A percentile compares a stretch with the other conserved stretches of the same genome.
Evolutionary conservation across 1,140 invertebrate species (phyloP).

Genomic region (Halesus radiatus): DNA sequence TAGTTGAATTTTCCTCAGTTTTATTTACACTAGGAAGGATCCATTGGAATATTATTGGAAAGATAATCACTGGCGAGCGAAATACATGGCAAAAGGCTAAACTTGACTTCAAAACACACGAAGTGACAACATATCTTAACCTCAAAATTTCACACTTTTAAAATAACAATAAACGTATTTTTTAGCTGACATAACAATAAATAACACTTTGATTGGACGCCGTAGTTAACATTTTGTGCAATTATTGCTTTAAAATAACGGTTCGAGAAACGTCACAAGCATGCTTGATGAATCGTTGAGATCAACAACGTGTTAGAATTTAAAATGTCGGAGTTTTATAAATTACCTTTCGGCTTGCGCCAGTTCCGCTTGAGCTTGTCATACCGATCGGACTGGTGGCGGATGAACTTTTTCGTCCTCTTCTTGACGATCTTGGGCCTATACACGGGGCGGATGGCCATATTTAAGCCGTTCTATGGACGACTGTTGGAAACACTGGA

Average conservation of each 20-base stretch:
- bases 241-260: not conserved
- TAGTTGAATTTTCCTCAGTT: constrained; percentile 44
- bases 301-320: constrained; percentile 20
- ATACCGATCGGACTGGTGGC: constrained; percentile 98
- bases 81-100: not conserved
- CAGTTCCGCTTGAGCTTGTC: constrained; percentile 86
- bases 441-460: constrained; percentile 90
- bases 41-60: constrained; percentile 40
- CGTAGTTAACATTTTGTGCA: not conserved
- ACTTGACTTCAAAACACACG: constrained; percentile 15
- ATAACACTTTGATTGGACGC: not conserved
- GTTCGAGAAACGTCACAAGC: not conserved
- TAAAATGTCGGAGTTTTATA: constrained; percentile 8
- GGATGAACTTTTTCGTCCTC: constrained; percentile 95
- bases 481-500: constrained; percentile 63
- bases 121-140: not conserved
- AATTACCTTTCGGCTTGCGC: constrained; percentile 74
- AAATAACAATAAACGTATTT: no score
- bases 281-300: not conserved
- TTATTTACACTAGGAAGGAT: constrained; percentile 51
- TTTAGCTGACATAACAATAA: not conserved
- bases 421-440: constrained; percentile 95
- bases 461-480: constrained; percentile 65
- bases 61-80: constrained; percentile 37
- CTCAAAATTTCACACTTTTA: no score